phyloP scores from a whole-genome alignment of 1,140 invertebrate species.

The Nebria ingens region DNA sequence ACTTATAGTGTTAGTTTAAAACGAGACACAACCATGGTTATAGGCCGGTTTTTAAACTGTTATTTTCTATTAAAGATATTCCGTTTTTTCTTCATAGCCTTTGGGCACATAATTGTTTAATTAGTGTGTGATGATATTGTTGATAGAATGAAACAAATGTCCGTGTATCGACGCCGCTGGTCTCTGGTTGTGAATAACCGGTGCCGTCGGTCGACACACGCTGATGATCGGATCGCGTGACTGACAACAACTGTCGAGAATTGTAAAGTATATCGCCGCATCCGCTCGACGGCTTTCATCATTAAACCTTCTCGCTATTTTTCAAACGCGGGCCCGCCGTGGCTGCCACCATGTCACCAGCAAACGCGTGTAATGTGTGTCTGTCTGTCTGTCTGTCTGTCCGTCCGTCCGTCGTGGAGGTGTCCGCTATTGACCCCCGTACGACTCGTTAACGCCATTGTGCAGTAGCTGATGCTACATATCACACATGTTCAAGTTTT shows the following conservation, averaged over 20 bases:
- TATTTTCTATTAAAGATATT: no score
- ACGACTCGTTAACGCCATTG: not conserved
- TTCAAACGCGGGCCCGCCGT: conserved; percentile 12
- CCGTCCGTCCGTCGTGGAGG: not conserved
- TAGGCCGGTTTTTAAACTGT: no score
- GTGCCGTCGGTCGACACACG: conserved; percentile 7
- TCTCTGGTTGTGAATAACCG: no score
- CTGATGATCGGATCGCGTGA: conserved; percentile 29
- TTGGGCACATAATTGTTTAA: no score
- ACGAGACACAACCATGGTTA: no score
- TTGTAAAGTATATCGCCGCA: conserved; percentile 23
- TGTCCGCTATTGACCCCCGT: not conserved
- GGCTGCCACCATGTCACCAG: no score
- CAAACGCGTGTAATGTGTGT: not conserved
- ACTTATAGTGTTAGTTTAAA: no score
- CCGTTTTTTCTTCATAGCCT: no score
- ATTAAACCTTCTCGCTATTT: conserved; percentile 20
- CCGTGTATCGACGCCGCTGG: not conserved
- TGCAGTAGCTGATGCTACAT: not conserved
- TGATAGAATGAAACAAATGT: no score
- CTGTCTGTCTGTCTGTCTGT: not conserved
- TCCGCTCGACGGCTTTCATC: conserved; percentile 26
- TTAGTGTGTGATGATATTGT: no score
- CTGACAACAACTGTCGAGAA: conserved; percentile 20
- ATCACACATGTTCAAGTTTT: no score